A percentile compares a stretch with the other conserved stretches of the same genome.
phyloP scores from a whole-genome alignment of 2,797 vertebrate species.

The Phrynocephalus forsythii region DNA sequence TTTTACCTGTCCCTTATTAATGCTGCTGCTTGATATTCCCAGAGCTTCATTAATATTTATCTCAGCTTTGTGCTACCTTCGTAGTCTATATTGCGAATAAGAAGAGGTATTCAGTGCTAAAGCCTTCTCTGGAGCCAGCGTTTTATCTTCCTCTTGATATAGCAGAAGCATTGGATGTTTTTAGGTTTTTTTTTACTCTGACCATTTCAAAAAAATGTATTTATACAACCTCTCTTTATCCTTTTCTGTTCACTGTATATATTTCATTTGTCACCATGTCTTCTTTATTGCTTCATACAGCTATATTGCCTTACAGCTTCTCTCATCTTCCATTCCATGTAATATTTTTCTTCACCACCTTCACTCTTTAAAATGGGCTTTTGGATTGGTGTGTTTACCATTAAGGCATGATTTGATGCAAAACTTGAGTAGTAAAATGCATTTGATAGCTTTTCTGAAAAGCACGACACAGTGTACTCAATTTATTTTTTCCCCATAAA shows the following conservation, averaged over 20 bases:
- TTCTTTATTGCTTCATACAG: constrained; percentile 56
- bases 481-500: constrained; percentile 24
- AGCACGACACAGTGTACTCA: constrained; percentile 8
- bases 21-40: constrained; percentile 76
- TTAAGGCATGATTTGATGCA: constrained; percentile 53
- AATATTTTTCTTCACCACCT: constrained; percentile 44
- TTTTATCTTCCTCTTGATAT: constrained; percentile 58
- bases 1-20: constrained; percentile 79
- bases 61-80: constrained; percentile 59
- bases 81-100: constrained; percentile 64
- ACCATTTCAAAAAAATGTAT: constrained; percentile 27
- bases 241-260: constrained; percentile 47
- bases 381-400: constrained; percentile 42
- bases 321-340: constrained; percentile 39
- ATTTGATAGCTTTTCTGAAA: constrained; percentile 41
- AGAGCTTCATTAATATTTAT: constrained; percentile 80
- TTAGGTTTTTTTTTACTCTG: constrained; percentile 43
- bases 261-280: constrained; percentile 48
- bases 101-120: constrained; percentile 43
- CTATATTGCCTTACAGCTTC: constrained; percentile 51
- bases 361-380: constrained; percentile 50
- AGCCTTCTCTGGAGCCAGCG: constrained; percentile 49
- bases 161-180: constrained; percentile 31
- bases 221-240: constrained; percentile 58
- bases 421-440: constrained; percentile 47